Evolutionary conservation across 2,888 invertebrate genomes (phyloP).

Genomic region (Oxystoma pomonae): DNA sequence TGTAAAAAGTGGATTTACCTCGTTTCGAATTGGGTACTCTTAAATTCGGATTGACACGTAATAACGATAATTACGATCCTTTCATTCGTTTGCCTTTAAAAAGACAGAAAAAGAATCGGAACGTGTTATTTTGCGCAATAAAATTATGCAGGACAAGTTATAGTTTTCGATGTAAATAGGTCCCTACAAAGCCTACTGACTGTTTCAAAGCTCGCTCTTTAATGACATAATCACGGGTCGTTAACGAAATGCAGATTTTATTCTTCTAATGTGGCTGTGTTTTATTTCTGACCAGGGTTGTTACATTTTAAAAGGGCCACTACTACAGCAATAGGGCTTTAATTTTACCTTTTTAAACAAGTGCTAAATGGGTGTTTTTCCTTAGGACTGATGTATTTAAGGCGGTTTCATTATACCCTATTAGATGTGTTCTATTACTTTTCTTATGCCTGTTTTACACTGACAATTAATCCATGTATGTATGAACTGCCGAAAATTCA

Average conservation of each 20-base stretch:
- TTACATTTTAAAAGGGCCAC: neutral
- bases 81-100: neutral
- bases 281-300: neutral
- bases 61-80: neutral
- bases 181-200: neutral
- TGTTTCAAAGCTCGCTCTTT: conserved; percentile 2
- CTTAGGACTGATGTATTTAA: too few species aligned
- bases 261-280: neutral
- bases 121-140: conserved; percentile 18
- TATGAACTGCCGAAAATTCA: too few species aligned
- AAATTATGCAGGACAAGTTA: conserved; percentile 15
- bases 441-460: too few species aligned
- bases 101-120: neutral
- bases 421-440: too few species aligned
- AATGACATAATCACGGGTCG: neutral
- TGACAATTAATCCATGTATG: too few species aligned
- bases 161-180: conserved; percentile 9
- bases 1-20: too few species aligned
- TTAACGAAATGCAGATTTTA: neutral
- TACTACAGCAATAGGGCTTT: neutral
- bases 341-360: neutral
- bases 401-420: too few species aligned
- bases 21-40: too few species aligned
- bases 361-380: neutral
- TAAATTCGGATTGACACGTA: neutral